phyloP scores from a whole-genome alignment of 2,888 invertebrate genomes.

The Machimus rusticus region DNA sequence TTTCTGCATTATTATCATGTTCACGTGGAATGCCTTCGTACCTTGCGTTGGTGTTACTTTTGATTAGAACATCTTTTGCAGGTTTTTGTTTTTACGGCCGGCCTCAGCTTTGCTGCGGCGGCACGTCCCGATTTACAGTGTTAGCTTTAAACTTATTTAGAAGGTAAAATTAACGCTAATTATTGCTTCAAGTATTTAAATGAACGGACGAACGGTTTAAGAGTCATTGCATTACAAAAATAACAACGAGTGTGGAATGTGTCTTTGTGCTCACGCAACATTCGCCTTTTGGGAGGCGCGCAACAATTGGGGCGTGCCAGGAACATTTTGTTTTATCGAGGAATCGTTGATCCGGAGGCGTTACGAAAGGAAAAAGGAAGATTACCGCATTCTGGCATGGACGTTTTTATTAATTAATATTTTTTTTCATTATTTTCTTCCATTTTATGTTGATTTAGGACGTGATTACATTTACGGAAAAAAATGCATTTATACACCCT shows the following conservation, averaged over 20 bases:
- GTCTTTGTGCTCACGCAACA: neutral
- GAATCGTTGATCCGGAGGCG: neutral
- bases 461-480: neutral
- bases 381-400: neutral
- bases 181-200: conserved; percentile 33
- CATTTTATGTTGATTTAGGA: neutral
- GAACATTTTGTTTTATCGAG: neutral
- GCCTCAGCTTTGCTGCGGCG: neutral
- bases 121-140: neutral
- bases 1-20: conserved; percentile 28
- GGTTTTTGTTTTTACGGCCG: neutral
- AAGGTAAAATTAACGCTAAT: conserved; percentile 28
- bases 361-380: neutral
- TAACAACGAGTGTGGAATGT: conserved; percentile 4
- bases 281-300: neutral
- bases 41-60: neutral
- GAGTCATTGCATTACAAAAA: conserved; percentile 8
- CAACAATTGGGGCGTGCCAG: neutral
- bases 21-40: conserved; percentile 16
- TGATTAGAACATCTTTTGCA: conserved; percentile 26
- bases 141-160: conserved; percentile 15
- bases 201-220: conserved; percentile 30
- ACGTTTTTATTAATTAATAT: neutral
- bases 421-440: neutral
- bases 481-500: neutral